phyloP scores from a whole-genome alignment of 2,113 vertebrate species.

The Cygnus buccinator region DNA sequence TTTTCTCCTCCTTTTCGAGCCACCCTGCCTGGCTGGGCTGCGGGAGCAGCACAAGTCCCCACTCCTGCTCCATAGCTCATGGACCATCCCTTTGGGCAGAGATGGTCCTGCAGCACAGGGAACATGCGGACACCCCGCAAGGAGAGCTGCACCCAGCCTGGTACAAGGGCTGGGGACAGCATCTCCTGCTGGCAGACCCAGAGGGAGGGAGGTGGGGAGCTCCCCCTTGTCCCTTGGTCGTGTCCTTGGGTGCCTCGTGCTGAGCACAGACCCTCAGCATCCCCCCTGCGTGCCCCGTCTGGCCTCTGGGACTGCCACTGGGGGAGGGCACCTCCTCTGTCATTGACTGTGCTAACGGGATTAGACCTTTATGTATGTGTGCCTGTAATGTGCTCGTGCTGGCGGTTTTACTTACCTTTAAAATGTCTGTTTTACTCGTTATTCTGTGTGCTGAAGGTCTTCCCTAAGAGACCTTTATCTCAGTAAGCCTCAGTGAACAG shows the following conservation, averaged over 20 bases:
- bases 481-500: neutral
- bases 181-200: neutral
- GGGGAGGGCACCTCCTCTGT: neutral
- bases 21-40: neutral
- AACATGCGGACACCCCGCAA: accelerated
- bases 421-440: neutral
- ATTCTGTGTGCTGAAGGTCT: neutral
- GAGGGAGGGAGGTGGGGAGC: neutral
- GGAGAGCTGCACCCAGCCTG: neutral
- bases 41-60: accelerated
- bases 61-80: neutral
- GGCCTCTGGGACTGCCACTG: neutral
- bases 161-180: neutral
- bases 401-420: neutral
- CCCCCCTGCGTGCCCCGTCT: neutral
- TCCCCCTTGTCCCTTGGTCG: neutral
- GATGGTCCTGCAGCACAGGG: neutral
- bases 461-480: neutral
- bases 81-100: neutral
- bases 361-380: neutral
- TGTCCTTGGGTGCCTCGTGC: neutral
- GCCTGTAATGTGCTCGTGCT: accelerated
- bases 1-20: neutral
- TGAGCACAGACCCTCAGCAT: neutral
- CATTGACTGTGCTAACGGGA: neutral